A percentile compares a stretch with the other conserved stretches of the same genome.
Conservation (phyloP, 2,797 vertebrate species). For the Pseudochirops cupreus region DNA sequence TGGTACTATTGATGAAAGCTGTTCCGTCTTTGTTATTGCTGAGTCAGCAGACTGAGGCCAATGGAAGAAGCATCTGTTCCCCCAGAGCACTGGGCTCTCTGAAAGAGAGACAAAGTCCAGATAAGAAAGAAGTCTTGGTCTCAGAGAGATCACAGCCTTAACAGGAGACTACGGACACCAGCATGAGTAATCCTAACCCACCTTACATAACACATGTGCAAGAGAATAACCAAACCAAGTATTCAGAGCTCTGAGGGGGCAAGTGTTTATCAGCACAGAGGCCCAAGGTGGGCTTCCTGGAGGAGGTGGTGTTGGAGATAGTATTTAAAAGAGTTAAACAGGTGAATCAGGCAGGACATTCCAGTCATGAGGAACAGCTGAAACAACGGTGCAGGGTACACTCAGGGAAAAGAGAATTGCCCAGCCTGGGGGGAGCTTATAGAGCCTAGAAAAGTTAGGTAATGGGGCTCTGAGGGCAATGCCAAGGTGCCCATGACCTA, state of each 20-base stretch:
- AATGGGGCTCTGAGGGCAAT: not conserved
- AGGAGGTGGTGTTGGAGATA: not conserved
- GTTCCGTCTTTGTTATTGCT: not conserved
- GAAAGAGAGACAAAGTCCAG: not conserved
- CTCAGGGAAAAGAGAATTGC: not conserved
- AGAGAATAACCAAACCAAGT: not conserved
- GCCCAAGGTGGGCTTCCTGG: not conserved
- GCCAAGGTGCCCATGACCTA: fast-evolving
- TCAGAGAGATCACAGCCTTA: not conserved
- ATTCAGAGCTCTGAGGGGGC: not conserved
- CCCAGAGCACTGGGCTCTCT: not conserved
- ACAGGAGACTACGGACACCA: not conserved
- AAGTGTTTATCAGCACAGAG: not conserved
- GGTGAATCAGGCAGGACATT: not conserved
- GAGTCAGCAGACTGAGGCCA: not conserved
- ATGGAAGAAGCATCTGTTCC: not conserved
- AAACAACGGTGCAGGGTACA: not conserved
- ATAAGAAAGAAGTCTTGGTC: not conserved
- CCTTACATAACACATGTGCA: not conserved
- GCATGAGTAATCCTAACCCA: not conserved
- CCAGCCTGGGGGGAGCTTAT: not conserved
- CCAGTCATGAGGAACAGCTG: not conserved
- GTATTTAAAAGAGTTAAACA: not conserved
- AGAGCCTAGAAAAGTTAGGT: not conserved
- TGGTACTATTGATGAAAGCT: not conserved